A percentile compares a stretch with the other conserved stretches of the same genome.
Conservation (phyloP, 2,113 vertebrate species). For the Columba livia region DNA sequence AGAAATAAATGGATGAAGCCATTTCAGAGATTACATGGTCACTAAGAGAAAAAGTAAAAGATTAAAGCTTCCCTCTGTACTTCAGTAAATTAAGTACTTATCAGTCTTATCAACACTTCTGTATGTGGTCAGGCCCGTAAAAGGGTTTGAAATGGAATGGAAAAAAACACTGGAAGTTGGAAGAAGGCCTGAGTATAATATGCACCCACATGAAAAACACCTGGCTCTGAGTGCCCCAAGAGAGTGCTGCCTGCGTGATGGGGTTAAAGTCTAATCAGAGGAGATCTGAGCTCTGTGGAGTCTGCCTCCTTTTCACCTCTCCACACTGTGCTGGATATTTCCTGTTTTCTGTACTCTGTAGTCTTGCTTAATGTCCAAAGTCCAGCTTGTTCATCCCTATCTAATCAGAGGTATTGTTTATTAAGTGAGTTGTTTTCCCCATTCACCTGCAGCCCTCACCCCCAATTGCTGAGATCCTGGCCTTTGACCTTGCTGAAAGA, state of each 20-base stretch:
- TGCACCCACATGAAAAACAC: background rate
- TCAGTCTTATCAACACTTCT: background rate
- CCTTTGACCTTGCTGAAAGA: background rate
- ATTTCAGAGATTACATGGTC: background rate
- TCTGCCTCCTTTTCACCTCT: background rate
- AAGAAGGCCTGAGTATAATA: background rate
- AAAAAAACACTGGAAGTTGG: background rate
- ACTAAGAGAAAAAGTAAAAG: background rate
- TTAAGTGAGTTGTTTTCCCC: constrained; percentile 49
- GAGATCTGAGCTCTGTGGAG: background rate
- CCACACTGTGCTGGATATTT: background rate
- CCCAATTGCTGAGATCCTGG: background rate
- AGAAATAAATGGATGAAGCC: background rate
- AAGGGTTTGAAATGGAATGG: background rate
- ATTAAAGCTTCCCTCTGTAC: background rate
- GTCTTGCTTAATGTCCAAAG: constrained; percentile 77
- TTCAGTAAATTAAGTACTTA: background rate
- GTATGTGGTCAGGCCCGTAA: background rate
- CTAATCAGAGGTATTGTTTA: constrained; percentile 70
- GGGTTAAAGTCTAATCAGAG: constrained; percentile 9
- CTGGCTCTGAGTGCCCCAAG: background rate
- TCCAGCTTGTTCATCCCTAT: constrained; percentile 69
- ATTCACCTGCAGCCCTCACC: background rate
- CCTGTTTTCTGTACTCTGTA: constrained; percentile 54
- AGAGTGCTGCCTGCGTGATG: background rate